Evolutionary conservation across 2,888 invertebrate species (phyloP), one percentile per base, ranked within the genome.

Genomic region (Drosophila infuscata): DNA sequence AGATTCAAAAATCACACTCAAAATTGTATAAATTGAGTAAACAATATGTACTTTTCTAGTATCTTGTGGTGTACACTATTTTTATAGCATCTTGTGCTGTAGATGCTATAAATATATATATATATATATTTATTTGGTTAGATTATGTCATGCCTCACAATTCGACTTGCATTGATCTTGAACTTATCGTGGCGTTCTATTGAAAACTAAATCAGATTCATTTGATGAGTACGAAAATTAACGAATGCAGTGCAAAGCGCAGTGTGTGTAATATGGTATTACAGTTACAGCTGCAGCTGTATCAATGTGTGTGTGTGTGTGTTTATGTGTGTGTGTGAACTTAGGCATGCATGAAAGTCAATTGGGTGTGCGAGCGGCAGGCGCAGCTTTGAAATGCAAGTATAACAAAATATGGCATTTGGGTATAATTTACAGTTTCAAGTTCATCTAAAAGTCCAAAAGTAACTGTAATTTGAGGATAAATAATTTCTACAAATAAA

Each of bases 181-280:
- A 81, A 83, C 71, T 81, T 70, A 64, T 57, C 30, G 63, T 64
- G 33, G 46, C 61, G 20, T 58, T 46, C 25, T 33, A 38, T n/a
- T 11, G 32, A 64, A 67, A 76, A 43, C 58, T 29, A 66, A 63
- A 70, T 57, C 38, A 25, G 53, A 53, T 53, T 38, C 67, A 66
- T 57, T 63, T 53, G 67, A 75, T 54, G 62, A 61, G 46, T 49
- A 36, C 30, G 65, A 49, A 75, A 69, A 78, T 86, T 66, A 83
- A 81, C 86, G 81, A 85, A 85, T 70, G 56, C 56, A 41, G 49
- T 53, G 48, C 53, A 79, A 81, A 85, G 74, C 66, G 68, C 38
- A 74, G 25, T 59, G 54, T 70, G 64, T 70, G 58, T 70, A 86
- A 83, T 83, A 67, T 78, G 61, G 59, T 54, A 70, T 81, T 74